Evolutionary conservation across 2,113 vertebrate species (phyloP).

Genomic region (Nesoenas mayeri): DNA sequence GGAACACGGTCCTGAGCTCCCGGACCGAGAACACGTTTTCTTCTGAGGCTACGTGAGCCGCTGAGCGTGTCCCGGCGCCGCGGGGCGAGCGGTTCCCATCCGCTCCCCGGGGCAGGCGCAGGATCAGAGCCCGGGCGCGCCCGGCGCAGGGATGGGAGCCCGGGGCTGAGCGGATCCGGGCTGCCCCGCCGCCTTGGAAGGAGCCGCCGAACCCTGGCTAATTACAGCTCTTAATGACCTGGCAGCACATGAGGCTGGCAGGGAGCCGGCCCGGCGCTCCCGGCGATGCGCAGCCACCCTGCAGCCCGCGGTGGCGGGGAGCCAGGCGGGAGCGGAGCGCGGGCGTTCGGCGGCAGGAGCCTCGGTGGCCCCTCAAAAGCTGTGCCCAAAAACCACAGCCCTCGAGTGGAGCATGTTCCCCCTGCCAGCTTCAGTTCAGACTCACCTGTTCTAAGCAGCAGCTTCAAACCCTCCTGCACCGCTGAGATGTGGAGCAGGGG

Average conservation of each 20-base stretch:
- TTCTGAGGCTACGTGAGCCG: neutral
- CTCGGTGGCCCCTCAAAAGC: neutral
- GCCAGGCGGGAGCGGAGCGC: too few species aligned
- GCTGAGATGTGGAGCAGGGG: neutral
- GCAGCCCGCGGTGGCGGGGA: too few species aligned
- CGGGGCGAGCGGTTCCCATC: neutral
- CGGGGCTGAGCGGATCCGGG: neutral
- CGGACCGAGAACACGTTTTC: fast-evolving
- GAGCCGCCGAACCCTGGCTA: neutral
- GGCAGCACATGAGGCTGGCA: neutral
- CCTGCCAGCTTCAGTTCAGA: fast-evolving
- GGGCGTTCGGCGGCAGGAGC: neutral
- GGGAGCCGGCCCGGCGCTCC: neutral
- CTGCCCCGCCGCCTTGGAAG: neutral
- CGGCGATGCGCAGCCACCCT: neutral
- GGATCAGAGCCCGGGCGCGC: neutral
- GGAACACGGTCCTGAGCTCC: neutral
- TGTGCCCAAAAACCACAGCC: neutral
- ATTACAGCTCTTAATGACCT: neutral
- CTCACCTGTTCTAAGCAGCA: neutral
- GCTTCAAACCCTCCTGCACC: neutral
- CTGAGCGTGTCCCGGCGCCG: neutral
- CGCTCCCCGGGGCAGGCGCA: fast-evolving
- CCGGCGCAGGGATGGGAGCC: neutral
- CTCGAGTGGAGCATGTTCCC: neutral